phyloP scores from a whole-genome alignment of 2,113 vertebrate genomes.

The Collichthys lucidus region DNA sequence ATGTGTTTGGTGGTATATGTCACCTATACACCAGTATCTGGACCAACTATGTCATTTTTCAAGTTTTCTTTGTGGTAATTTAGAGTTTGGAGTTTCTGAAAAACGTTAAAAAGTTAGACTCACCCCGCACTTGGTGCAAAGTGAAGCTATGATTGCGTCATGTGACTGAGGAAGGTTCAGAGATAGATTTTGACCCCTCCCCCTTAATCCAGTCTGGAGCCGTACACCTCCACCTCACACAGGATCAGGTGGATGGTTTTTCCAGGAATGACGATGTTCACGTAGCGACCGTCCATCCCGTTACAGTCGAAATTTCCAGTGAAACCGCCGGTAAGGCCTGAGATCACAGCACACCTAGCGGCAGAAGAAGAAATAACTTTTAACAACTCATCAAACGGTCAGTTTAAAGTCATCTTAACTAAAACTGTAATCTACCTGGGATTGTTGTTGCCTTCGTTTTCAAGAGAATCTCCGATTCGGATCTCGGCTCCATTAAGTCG shows the following conservation, averaged over 20 bases:
- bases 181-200: too few relatives aligned
- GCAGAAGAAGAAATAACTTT: not conserved
- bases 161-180: too few relatives aligned
- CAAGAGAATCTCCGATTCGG: slow-evolving; percentile 62
- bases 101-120: too few relatives aligned
- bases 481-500: slow-evolving; percentile 59
- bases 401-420: not conserved
- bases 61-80: too few relatives aligned
- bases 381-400: too few relatives aligned
- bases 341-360: slow-evolving; percentile 53
- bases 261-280: slow-evolving; percentile 37
- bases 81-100: too few relatives aligned
- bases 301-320: slow-evolving; percentile 18
- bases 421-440: slow-evolving; percentile 39
- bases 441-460: slow-evolving; percentile 66
- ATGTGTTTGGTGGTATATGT: too few relatives aligned
- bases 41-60: too few relatives aligned
- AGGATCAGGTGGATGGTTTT: not conserved
- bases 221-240: slow-evolving; percentile 59
- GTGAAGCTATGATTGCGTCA: too few relatives aligned
- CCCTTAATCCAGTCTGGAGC: slow-evolving; percentile 49
- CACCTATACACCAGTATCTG: too few relatives aligned
- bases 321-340: not conserved
- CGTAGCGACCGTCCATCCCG: slow-evolving; percentile 59
- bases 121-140: too few relatives aligned